Percentiles rank a stretch among this genome's conserved stretches.
Evolutionary conservation across 2,113 vertebrate species (phyloP).

Genomic region (Uria lomvia): DNA sequence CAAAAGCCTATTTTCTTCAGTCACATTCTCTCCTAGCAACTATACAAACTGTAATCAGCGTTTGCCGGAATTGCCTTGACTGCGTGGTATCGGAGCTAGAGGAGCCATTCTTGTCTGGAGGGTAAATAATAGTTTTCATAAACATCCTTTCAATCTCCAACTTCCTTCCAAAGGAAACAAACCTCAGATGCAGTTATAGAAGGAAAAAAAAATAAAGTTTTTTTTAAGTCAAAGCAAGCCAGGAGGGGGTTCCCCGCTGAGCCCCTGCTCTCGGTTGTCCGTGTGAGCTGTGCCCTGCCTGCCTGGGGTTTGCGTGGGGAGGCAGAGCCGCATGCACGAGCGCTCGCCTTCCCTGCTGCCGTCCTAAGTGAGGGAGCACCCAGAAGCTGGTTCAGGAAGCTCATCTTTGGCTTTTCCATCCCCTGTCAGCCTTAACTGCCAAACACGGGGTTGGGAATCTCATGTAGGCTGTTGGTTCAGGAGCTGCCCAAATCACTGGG

Average conservation of each 20-base stretch:
- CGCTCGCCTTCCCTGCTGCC: not conserved
- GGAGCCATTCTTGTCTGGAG: not conserved
- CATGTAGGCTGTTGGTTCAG: not conserved
- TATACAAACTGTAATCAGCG: not conserved
- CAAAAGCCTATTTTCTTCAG: not conserved
- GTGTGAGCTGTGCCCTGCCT: not conserved
- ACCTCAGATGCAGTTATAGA: not conserved
- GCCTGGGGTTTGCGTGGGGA: not conserved
- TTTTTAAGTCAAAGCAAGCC: not conserved
- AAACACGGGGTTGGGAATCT: not conserved
- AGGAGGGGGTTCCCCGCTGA: not conserved
- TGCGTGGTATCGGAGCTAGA: accelerated
- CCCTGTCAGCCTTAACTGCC: not conserved
- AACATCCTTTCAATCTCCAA: constrained; percentile 28
- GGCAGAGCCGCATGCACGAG: accelerated
- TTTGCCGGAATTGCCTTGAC: not conserved
- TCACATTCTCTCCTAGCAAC: not conserved
- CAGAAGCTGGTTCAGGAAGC: not conserved
- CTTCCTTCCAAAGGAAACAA: constrained; percentile 14
- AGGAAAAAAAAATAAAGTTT: not conserved
- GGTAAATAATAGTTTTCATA: not conserved
- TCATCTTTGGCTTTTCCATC: not conserved
- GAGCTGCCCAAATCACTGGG: not conserved
- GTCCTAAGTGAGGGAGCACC: not conserved
- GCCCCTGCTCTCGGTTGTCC: not conserved